These are phyloP conservation scores for Platyrinchus mystaceus DNA, from an alignment of 2,797 vertebrate species.

Conservation along the genomic window DNA sequence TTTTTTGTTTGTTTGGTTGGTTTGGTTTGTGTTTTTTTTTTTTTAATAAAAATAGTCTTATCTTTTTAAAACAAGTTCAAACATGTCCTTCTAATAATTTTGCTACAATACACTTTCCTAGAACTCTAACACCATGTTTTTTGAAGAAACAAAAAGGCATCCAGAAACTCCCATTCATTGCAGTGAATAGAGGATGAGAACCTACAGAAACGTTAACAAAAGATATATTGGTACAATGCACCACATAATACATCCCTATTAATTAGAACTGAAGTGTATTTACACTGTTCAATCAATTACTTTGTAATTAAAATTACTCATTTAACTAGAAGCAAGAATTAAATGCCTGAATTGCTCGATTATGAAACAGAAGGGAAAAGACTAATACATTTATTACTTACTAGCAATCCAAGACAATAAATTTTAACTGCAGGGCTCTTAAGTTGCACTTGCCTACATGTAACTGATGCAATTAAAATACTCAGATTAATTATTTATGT, in stretches of 20 bases:
- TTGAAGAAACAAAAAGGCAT: neutral
- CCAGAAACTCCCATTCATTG: neutral
- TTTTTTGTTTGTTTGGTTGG: too few species aligned
- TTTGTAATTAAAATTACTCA: neutral
- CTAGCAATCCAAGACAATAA: neutral
- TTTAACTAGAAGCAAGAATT: conserved; percentile 4
- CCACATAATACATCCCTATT: neutral
- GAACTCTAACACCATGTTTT: neutral
- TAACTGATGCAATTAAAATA: neutral
- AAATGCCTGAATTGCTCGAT: neutral
- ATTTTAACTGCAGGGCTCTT: neutral
- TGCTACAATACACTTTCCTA: neutral
- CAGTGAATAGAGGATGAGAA: neutral
- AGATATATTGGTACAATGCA: neutral
- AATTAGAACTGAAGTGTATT: neutral
- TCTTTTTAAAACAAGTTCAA: neutral
- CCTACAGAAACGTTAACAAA: neutral
- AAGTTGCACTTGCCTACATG: neutral
- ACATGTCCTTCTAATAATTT: neutral
- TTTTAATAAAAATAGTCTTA: neutral
- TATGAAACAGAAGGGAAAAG: neutral
- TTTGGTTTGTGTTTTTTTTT: neutral
- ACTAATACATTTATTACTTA: neutral
- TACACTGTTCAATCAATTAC: neutral
- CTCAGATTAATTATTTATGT: neutral